A percentile compares a stretch with the other conserved stretches of the same genome.
Conservation (phyloP, 2,797 vertebrate species). For the Clarias pachynema region DNA sequence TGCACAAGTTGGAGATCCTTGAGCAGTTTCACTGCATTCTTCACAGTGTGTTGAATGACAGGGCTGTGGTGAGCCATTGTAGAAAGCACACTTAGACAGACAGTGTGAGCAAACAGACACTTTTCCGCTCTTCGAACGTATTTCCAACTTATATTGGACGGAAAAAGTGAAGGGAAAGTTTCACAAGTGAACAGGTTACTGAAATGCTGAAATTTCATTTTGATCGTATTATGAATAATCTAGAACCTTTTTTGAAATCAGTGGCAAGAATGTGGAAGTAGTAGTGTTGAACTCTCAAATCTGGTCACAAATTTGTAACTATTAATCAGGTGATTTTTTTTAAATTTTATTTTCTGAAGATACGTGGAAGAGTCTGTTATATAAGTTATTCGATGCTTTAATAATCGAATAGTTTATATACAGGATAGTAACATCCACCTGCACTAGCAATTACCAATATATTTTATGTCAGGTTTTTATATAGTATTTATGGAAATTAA, state of each 20-base stretch:
- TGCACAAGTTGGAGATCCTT: slow-evolving; percentile 68
- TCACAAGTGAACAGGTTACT: not conserved
- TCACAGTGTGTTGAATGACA: slow-evolving; percentile 67
- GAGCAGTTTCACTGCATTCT: slow-evolving; percentile 76
- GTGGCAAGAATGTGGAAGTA: not conserved
- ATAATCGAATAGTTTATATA: not conserved
- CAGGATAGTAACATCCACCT: not conserved
- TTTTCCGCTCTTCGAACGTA: slow-evolving; percentile 48
- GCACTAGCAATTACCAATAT: not conserved
- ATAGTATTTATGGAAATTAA: not conserved
- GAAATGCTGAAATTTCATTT: slow-evolving; percentile 6
- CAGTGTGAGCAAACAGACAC: slow-evolving; percentile 71
- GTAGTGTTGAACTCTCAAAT: not conserved
- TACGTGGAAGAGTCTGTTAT: too few species aligned
- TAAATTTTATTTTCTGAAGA: too few species aligned
- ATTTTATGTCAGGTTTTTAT: not conserved
- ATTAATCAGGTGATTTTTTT: not conserved
- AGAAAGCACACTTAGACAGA: slow-evolving; percentile 71
- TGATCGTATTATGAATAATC: not conserved
- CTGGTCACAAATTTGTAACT: not conserved
- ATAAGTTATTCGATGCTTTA: not conserved
- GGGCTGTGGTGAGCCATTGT: slow-evolving; percentile 67
- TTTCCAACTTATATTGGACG: slow-evolving; percentile 23
- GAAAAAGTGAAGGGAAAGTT: not conserved
- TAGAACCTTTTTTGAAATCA: not conserved